Evolutionary conservation across 2,888 invertebrate species (phyloP).

Genomic region (Notodonta dromedarius): DNA sequence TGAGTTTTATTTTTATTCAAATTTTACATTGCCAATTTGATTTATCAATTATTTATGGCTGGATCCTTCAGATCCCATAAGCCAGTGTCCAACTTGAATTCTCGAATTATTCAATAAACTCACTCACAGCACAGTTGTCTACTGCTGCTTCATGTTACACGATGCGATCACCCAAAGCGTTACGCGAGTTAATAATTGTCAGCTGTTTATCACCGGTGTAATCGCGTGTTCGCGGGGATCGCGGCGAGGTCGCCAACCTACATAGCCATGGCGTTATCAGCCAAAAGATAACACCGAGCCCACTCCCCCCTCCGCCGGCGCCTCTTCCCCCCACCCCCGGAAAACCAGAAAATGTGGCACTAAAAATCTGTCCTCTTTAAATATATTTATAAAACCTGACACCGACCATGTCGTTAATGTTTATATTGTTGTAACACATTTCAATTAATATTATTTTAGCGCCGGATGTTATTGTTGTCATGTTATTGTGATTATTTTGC

Average conservation of each 20-base stretch:
- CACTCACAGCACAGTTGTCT: too few species aligned
- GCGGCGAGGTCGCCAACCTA: conserved; percentile 11
- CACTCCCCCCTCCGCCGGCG: background rate
- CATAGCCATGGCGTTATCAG: conserved; percentile 11
- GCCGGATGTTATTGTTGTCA: too few species aligned
- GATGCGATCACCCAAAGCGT: background rate
- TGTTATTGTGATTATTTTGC: too few species aligned
- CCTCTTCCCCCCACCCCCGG: conserved; percentile 1
- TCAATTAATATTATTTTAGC: too few species aligned
- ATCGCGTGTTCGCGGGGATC: conserved; percentile 5
- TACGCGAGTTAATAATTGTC: conserved; percentile 3
- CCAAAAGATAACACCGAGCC: background rate
- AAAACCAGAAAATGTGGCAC: background rate
- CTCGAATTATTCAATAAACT: too few species aligned
- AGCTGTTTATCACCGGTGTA: conserved; percentile 12
- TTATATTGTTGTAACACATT: background rate
- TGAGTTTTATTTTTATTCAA: too few species aligned
- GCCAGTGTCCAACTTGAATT: too few species aligned
- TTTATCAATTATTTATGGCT: too few species aligned
- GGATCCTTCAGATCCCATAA: too few species aligned
- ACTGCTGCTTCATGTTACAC: background rate
- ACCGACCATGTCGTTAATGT: background rate
- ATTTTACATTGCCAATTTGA: too few species aligned
- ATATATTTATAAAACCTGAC: background rate
- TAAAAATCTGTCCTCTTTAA: background rate